These are phyloP conservation scores for Mizuhopecten yessoensis DNA, from an alignment of 1,140 invertebrate species.

Conservation along the genomic window DNA sequence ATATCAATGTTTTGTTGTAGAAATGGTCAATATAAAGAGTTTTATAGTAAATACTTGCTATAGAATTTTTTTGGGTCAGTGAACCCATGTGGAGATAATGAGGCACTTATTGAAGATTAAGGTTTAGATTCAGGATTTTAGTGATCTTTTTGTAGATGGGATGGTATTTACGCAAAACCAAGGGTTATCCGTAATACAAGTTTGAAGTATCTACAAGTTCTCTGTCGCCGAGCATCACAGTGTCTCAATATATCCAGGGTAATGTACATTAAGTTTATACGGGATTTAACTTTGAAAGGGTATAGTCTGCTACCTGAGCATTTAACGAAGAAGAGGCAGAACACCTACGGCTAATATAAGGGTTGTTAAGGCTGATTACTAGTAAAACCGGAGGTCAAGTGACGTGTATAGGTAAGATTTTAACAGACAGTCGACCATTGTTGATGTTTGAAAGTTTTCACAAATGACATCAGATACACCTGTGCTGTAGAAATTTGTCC, in stretches of 20 bases:
- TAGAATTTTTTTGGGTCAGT: neutral
- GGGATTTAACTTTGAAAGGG: too few species aligned
- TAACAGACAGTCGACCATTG: neutral
- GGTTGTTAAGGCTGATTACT: neutral
- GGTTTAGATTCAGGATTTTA: neutral
- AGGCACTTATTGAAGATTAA: neutral
- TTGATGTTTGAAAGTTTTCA: slow-evolving; percentile 16
- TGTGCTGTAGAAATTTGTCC: neutral
- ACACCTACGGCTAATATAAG: neutral
- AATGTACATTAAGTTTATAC: neutral
- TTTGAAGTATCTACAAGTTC: neutral
- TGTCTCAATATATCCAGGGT: neutral
- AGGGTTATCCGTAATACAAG: neutral
- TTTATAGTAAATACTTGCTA: neutral
- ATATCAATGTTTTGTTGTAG: neutral
- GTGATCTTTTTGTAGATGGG: neutral
- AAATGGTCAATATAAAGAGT: neutral
- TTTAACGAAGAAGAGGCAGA: neutral
- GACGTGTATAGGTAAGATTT: neutral
- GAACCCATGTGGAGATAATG: neutral
- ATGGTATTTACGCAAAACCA: neutral
- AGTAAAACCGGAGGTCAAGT: slow-evolving; percentile 3
- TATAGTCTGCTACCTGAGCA: neutral
- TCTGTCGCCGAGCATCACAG: too few species aligned
- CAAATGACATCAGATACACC: neutral